Evolutionary conservation across 1,140 invertebrate genomes (phyloP).

Genomic region (Pristionchus pacificus): DNA sequence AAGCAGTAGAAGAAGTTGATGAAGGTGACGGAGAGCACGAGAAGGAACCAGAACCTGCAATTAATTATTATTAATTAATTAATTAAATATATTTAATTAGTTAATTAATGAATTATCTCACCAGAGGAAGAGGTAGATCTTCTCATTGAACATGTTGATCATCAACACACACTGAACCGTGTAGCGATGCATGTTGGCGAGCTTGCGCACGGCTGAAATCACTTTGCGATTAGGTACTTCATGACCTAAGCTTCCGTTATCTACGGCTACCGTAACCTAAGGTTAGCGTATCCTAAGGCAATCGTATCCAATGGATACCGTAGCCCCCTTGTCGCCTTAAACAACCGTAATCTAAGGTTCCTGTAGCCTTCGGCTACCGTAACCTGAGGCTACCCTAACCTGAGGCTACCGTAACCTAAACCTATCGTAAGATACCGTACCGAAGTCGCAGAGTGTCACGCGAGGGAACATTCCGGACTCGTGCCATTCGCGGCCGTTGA

Average conservation of each 20-base stretch:
- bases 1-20: slow-evolving; percentile 55
- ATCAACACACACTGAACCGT: slow-evolving; percentile 59
- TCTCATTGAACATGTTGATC: slow-evolving; percentile 59
- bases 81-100: not conserved
- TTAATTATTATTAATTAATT: not conserved
- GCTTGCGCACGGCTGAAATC: slow-evolving; percentile 47
- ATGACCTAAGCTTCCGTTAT: too few relatives aligned
- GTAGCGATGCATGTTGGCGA: slow-evolving; percentile 59
- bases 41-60: slow-evolving; percentile 55
- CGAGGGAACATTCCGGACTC: slow-evolving; percentile 58
- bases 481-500: slow-evolving; percentile 46
- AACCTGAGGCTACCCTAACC: too few relatives aligned
- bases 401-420: too few relatives aligned
- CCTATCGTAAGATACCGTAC: too few relatives aligned
- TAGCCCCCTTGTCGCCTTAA: too few relatives aligned
- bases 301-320: too few relatives aligned
- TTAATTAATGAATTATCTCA: slow-evolving; percentile 19
- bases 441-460: slow-evolving; percentile 60
- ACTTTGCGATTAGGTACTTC: too few relatives aligned
- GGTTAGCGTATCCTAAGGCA: too few relatives aligned
- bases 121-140: slow-evolving; percentile 56
- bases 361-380: too few relatives aligned
- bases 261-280: too few relatives aligned
- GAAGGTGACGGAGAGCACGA: slow-evolving; percentile 47
- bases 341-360: too few relatives aligned